Conservation (phyloP, 2,113 vertebrate genomes). For the Menidia beryllina region DNA sequence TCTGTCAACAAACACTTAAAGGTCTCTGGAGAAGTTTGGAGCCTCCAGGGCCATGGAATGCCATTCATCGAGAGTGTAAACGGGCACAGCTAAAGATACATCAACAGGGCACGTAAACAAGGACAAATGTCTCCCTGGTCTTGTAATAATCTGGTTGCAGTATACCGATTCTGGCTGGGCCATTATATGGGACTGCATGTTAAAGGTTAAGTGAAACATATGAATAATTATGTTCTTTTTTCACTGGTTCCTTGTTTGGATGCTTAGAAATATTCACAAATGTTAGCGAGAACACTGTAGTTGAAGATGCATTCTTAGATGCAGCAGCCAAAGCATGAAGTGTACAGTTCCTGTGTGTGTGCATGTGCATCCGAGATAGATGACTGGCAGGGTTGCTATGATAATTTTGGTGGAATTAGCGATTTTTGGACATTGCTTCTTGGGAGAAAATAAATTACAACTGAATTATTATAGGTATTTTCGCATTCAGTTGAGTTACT, state of each 20-base stretch:
- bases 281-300: conserved; percentile 48
- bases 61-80: conserved; percentile 75
- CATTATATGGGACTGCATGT: conserved; percentile 65
- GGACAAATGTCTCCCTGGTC: conserved; percentile 65
- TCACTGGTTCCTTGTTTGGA: conserved; percentile 69
- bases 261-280: conserved; percentile 62
- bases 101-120: conserved; percentile 72
- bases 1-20: conserved; percentile 83
- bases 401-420: conserved; percentile 70
- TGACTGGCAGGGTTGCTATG: conserved; percentile 66
- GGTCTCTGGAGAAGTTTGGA: conserved; percentile 76
- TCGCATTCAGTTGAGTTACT: no score
- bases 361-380: conserved; percentile 41
- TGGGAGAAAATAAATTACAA: conserved; percentile 56
- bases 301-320: conserved; percentile 56
- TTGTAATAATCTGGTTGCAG: conserved; percentile 64
- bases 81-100: conserved; percentile 70
- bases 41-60: conserved; percentile 63
- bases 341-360: conserved; percentile 15
- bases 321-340: conserved; percentile 13
- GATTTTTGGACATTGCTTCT: conserved; percentile 66
- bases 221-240: conserved; percentile 75
- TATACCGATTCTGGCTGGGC: conserved; percentile 63
- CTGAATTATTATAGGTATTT: conserved; percentile 56
- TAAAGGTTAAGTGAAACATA: conserved; percentile 82